Conservation (phyloP, 2,888 invertebrate genomes). For the Catocala sponsa region DNA sequence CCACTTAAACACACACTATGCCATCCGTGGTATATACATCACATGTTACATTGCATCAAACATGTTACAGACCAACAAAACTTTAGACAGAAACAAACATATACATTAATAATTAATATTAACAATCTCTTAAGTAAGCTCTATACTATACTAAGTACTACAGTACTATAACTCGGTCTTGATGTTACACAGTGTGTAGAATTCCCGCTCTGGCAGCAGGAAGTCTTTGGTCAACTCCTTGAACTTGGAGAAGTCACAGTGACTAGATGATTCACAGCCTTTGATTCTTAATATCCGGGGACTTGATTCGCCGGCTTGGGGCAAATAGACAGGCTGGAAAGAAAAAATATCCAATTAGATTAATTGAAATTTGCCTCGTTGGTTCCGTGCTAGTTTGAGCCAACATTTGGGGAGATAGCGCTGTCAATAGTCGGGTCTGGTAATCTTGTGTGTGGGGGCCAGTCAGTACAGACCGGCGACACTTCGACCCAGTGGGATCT, state of each 20-base stretch:
- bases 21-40: too few relatives aligned
- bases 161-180: conserved; percentile 58
- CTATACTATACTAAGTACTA: conserved; percentile 16
- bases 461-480: too few relatives aligned
- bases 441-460: too few relatives aligned
- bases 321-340: conserved; percentile 77
- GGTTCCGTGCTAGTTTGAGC: too few relatives aligned
- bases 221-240: conserved; percentile 62
- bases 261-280: conserved; percentile 60
- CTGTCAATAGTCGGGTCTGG: too few relatives aligned
- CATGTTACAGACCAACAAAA: too few relatives aligned
- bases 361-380: too few relatives aligned
- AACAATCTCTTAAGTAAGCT: not conserved
- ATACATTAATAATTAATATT: not conserved
- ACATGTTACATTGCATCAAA: too few relatives aligned
- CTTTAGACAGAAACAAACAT: too few relatives aligned
- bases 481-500: too few relatives aligned
- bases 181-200: conserved; percentile 67
- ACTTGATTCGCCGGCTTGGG: conserved; percentile 70
- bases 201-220: conserved; percentile 68
- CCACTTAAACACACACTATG: too few relatives aligned
- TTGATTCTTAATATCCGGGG: conserved; percentile 60
- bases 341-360: not conserved
- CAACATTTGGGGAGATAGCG: too few relatives aligned
- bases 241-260: conserved; percentile 69